Conservation (phyloP, 2,113 vertebrate species). For the Oreochromis spilurus region DNA sequence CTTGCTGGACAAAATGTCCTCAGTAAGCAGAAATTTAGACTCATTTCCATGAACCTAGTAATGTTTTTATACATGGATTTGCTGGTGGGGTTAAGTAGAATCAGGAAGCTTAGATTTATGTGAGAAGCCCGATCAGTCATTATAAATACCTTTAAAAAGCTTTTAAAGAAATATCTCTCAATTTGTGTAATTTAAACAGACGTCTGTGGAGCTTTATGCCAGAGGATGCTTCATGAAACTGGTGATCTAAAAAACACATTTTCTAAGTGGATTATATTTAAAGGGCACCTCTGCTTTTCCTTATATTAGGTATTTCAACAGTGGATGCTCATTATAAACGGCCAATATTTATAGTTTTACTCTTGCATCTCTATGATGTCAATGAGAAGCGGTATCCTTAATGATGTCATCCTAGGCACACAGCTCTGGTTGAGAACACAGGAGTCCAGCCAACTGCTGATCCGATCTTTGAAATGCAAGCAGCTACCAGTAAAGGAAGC, state of each 20-base stretch:
- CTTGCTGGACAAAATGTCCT: not conserved
- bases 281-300: not conserved
- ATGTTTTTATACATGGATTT: not conserved
- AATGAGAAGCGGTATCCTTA: accelerated
- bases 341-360: not conserved
- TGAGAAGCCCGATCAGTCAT: not conserved
- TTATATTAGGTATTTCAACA: not conserved
- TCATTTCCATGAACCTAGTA: not conserved
- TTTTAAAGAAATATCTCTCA: not conserved
- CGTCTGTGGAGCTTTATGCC: not conserved
- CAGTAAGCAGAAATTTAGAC: not conserved
- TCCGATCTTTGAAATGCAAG: not conserved
- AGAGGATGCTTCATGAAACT: not conserved
- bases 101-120: not conserved
- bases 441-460: not conserved
- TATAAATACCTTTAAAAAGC: not conserved
- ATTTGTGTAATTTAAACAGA: not conserved
- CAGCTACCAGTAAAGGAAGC: not conserved
- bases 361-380: not conserved
- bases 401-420: not conserved
- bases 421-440: not conserved
- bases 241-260: not conserved
- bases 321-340: not conserved
- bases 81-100: not conserved
- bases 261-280: not conserved